Base-by-base conservation (phyloP, 2,797 vertebrate species). In the Aselliscus stoliczkanus region DNA sequence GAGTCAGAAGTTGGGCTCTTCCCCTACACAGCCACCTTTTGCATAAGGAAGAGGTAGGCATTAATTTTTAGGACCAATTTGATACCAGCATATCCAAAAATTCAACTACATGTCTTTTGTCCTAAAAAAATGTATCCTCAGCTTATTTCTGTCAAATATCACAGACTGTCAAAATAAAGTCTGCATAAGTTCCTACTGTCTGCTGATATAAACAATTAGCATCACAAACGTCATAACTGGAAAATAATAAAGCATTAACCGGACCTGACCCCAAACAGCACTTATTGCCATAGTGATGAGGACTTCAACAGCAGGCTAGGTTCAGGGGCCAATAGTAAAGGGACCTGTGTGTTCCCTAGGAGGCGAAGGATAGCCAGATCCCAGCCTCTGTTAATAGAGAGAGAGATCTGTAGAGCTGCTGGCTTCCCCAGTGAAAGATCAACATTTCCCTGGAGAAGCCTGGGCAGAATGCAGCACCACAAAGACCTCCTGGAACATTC, bases 241-340 rank as follows among this genome's bases (percentile, higher is more conserved):
- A 83, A 90, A 92, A 93, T 88, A 96, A 93, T 92, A 80, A 77
- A 72, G 60, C 70, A 94, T 87, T 90, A 96, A 81, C 70, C 17
- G 1, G 79, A 37, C 37, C 34, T 92, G 91, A 93, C 69, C 58
- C 39, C 60, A 58, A 65, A 13, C 6, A 56, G 54, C 23, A 34
- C 42, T 70, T 90, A n/a, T 1, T 75, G 90, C 9, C 44, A 37
- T 29, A 52, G 62, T 1, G 23, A 39, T 69, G n/a, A 44, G 8
- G 13, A 47, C 14, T 25, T 60, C 20, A 65, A 64, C 3, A 70
- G 52, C 60, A 47, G 44, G 27, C 3, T 2, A n/a, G 27, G 44
- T 27, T 25, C 25, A 64, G 20, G 17, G 25, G 5, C 8, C n/a
- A 31, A 75, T 0, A 29, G 80, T 21, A 54, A 15, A 73, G 65